These are phyloP conservation scores for Athalia rosae DNA, from an alignment of 2,888 invertebrate species.

Conservation along the genomic window DNA sequence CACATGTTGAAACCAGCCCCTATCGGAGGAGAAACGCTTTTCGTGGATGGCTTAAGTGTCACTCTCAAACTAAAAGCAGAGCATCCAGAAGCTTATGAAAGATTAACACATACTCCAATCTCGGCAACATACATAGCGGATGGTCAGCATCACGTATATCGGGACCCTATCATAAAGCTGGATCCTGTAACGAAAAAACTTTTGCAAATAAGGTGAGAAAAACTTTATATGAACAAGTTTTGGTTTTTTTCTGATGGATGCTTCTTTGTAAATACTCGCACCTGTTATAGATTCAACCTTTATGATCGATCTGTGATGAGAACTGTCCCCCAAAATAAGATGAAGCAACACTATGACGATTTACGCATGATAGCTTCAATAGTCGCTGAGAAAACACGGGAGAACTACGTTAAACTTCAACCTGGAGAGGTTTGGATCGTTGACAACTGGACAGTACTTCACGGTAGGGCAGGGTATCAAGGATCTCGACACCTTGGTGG, in stretches of 20 bases:
- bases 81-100: slow-evolving; percentile 77
- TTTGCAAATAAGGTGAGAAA: slow-evolving; percentile 77
- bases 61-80: slow-evolving; percentile 76
- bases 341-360: slow-evolving; percentile 79
- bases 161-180: slow-evolving; percentile 78
- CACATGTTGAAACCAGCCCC: slow-evolving; percentile 79
- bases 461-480: slow-evolving; percentile 82
- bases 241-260: too few relatives aligned
- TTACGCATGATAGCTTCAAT: slow-evolving; percentile 76
- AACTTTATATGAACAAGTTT: too few relatives aligned
- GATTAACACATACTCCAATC: slow-evolving; percentile 77
- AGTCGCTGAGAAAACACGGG: slow-evolving; percentile 75
- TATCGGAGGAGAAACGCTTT: slow-evolving; percentile 82
- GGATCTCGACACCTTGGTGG: slow-evolving; percentile 82
- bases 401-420: slow-evolving; percentile 78
- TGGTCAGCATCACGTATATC: slow-evolving; percentile 77
- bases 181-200: slow-evolving; percentile 77
- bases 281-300: slow-evolving; percentile 79
- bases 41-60: slow-evolving; percentile 85
- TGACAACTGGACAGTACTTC: slow-evolving; percentile 87
- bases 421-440: slow-evolving; percentile 84
- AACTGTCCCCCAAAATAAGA: slow-evolving; percentile 74
- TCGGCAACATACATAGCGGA: slow-evolving; percentile 81
- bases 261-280: background rate
- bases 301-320: slow-evolving; percentile 83